Evolutionary conservation across 2,888 invertebrate species (phyloP), one percentile per base, ranked within the genome.

Genomic region (Steinernema carpocapsae): DNA sequence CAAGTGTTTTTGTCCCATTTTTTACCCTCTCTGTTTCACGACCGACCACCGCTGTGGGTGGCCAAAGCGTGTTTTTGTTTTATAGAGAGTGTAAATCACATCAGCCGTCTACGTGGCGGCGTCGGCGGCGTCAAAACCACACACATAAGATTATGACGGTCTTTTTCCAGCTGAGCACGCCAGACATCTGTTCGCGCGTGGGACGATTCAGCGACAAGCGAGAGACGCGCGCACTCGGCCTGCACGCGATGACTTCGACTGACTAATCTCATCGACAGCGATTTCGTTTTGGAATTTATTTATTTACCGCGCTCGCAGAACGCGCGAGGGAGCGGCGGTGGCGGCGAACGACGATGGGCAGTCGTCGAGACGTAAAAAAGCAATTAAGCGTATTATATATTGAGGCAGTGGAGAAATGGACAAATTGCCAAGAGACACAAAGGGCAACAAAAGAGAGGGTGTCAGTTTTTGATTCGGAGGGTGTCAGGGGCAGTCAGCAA

Each of bases 371-470:
- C 56, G 56, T 26, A 56, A 32, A 64, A 64, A 64, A 64, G 64
- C 64, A 64, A 64, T 64, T 64, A 64, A 64, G 32, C 64, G 64
- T 64, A 64, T 32, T 64, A 64, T 64, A 32, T 64, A 64, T 32
- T 64, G 29, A 22, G 37, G 17, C 12, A 64, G 64, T 10, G 14
- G 32, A n/a, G 37, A 37, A 37, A 37, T 3, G 37, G 37, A 37
- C 4, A 37, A 37, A 37, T 37, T 3, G 37, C 37, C 37, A 37
- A 37, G 48, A 19, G 48, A 48, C 6, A 19, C n/a, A 14, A 14
- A 48, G 48, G 48, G 10, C 37, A 37, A 6, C 37, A 3, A 3
- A 48, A 48, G 17, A 48, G 48, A 14, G 19, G 43, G 14, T 43
- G 43, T 43, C 48, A 4, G 17, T 48, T 17, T 17, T 19, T 48